Conservation (phyloP, 2,113 vertebrate genomes). For the Myrmecobius fasciatus region DNA sequence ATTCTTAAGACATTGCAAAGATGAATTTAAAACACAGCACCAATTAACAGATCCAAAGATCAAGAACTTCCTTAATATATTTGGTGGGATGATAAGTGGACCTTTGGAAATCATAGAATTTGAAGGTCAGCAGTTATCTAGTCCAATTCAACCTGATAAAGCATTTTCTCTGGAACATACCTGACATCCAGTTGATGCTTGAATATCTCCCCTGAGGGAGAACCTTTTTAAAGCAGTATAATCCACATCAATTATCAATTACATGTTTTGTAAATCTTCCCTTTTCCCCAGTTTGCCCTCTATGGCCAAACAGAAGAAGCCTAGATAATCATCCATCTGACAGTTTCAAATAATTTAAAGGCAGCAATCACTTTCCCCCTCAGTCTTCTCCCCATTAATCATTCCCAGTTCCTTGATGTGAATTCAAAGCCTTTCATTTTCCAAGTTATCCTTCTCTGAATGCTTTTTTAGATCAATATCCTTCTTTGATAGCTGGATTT, state of each 20-base stretch:
- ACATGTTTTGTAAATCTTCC: not conserved
- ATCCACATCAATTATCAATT: not conserved
- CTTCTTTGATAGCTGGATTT: not conserved
- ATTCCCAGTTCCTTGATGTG: not conserved
- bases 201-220: not conserved
- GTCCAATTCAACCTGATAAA: not conserved
- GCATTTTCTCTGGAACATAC: not conserved
- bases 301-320: not conserved
- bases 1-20: slow-evolving; percentile 6
- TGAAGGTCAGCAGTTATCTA: not conserved
- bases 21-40: slow-evolving; percentile 42
- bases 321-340: not conserved
- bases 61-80: not conserved
- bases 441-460: not conserved
- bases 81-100: not conserved
- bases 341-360: not conserved
- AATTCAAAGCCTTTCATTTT: not conserved
- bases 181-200: not conserved
- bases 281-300: not conserved
- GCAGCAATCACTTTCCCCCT: not conserved
- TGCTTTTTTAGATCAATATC: not conserved
- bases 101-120: not conserved
- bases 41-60: not conserved
- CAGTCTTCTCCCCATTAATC: not conserved
- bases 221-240: not conserved